Percentiles rank a stretch among this genome's conserved stretches.
Evolutionary conservation across 1,140 invertebrate genomes (phyloP).

Genomic region (Megalonaias nervosa): DNA sequence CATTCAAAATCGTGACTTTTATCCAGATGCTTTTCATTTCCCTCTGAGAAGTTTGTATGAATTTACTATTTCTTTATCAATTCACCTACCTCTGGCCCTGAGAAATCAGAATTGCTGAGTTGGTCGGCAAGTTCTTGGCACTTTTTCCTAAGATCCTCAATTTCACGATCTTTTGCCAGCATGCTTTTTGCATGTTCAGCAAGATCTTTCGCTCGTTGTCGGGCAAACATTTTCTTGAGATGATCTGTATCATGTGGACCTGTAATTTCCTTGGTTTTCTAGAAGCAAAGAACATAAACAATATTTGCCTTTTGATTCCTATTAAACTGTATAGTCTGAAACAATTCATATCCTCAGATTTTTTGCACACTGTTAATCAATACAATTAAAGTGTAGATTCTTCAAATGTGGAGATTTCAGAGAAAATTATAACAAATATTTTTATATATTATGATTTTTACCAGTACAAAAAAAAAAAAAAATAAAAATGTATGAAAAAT

Average conservation of each 20-base stretch:
- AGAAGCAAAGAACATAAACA: constrained; percentile 17
- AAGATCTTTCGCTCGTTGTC: constrained; percentile 68
- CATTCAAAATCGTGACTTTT: too few relatives aligned
- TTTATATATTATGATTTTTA: too few relatives aligned
- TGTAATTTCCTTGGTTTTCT: constrained; percentile 48
- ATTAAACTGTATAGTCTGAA: background rate
- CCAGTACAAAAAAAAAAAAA: too few relatives aligned
- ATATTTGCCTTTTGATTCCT: background rate
- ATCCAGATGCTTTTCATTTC: too few relatives aligned
- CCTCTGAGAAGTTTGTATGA: too few relatives aligned
- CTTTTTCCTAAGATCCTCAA: constrained; percentile 69
- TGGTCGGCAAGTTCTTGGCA: constrained; percentile 69
- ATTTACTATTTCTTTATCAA: too few relatives aligned
- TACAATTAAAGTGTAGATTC: too few relatives aligned
- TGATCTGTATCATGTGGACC: constrained; percentile 61
- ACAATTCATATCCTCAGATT: too few relatives aligned
- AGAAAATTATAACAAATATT: too few relatives aligned
- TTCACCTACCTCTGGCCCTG: constrained; percentile 52
- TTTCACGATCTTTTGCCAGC: constrained; percentile 69
- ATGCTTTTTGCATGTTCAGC: constrained; percentile 66
- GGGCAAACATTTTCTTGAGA: constrained; percentile 68
- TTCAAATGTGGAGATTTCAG: too few relatives aligned
- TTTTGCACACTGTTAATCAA: too few relatives aligned
- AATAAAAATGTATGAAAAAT: too few relatives aligned
- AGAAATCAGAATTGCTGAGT: constrained; percentile 58